These are phyloP conservation scores for Rhea pennata DNA, from an alignment of 2,113 vertebrate species.

Conservation along the genomic window DNA sequence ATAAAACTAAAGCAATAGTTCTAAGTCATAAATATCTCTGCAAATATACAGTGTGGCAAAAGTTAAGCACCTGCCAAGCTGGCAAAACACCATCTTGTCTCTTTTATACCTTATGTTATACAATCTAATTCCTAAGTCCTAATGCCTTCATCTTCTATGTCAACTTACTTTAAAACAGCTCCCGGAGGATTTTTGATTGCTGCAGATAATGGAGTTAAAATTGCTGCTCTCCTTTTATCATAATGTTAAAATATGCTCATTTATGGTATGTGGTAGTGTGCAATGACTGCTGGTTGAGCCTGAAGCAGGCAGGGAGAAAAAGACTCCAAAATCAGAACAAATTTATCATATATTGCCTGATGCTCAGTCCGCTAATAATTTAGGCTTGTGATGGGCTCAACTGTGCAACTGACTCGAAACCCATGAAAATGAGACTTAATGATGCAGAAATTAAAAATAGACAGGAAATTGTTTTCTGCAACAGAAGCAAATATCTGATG, in stretches of 20 bases:
- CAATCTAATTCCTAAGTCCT: background rate
- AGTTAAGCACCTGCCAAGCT: background rate
- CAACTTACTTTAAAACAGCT: background rate
- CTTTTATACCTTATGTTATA: background rate
- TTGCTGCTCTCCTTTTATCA: background rate
- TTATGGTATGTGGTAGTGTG: background rate
- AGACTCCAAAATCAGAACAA: background rate
- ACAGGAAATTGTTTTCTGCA: background rate
- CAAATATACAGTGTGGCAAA: background rate
- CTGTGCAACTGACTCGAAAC: background rate
- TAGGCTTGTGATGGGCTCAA: background rate
- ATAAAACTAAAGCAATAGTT: background rate
- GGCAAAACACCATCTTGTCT: background rate
- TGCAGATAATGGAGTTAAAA: background rate
- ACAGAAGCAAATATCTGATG: background rate
- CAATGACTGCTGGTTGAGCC: background rate
- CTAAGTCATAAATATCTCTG: background rate
- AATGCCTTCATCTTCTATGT: background rate
- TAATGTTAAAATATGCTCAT: background rate
- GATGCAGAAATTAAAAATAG: background rate
- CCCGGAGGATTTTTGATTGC: background rate
- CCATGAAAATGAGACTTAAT: background rate
- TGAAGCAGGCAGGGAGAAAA: background rate
- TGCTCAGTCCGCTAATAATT: background rate
- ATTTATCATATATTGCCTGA: background rate